Evolutionary conservation across 2,888 invertebrate species (phyloP), one percentile per base, ranked within the genome.

Genomic region (Leucania comma): DNA sequence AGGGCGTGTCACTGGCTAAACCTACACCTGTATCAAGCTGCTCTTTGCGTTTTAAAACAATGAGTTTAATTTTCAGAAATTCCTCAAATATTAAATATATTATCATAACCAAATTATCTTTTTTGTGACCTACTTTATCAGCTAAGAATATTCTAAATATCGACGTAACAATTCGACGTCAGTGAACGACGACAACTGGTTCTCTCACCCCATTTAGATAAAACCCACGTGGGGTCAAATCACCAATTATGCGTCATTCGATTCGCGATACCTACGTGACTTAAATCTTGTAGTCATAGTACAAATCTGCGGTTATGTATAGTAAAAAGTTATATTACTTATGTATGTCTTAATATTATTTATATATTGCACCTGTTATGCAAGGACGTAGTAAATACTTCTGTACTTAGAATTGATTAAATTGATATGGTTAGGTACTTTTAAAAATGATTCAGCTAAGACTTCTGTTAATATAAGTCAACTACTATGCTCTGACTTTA

Each of bases 251-350:
- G 82, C 74, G 57, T 84, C 84, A 84, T 75, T n/a, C 22, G 3
- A 61, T 58, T 56, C 46, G 22, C 22, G 26, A 64, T 72, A 75
- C 59, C 67, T 84, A 86, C 83, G 83, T 84, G 83, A 84, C 83
- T 75, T 62, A 48, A 64, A 86, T 84, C 82, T 86, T 63, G 84
- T 86, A 79, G 38, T 48, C 68, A 51, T 59, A 51, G 26, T 35
- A 29, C 22, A 17, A 53, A 46, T 51, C 4, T 68, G 64, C n/a
- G 75, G 42, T 65, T 68, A 62, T 65, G 20, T 61, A 58, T 38
- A 78, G 12, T 42, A 26, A 50, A 6, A 50, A 53, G 20, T 29
- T 42, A 4, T 48, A 20, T n/a, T 22, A 29, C n/a, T 6, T 62
- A 51, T 14, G 46, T 42, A n/a, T 29, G 29, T 20, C 8, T 32